Evolutionary conservation across 1,140 invertebrate genomes (phyloP).

Genomic region (Drosophila kurseongensis): DNA sequence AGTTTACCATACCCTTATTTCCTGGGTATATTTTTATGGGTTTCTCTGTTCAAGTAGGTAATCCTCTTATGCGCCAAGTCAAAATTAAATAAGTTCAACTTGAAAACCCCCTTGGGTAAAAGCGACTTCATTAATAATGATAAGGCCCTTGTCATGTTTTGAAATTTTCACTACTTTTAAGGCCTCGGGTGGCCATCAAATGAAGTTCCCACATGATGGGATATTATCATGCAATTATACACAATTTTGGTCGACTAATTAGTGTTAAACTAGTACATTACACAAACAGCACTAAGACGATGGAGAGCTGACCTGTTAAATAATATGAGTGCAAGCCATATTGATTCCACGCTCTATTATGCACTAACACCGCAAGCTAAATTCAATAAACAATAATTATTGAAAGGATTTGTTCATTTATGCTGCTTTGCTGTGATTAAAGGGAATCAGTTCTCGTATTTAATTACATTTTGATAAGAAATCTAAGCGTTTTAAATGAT

Average conservation of each 20-base stretch:
- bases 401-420: constrained; percentile 4
- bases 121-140: constrained; percentile 23
- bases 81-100: constrained; percentile 37
- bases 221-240: constrained; percentile 12
- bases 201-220: background rate
- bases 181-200: constrained; percentile 15
- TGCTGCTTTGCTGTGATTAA: background rate
- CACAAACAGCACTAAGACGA: background rate
- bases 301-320: background rate
- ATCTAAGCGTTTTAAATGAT: background rate
- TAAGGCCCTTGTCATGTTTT: constrained; percentile 20
- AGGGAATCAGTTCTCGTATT: background rate
- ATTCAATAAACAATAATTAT: background rate
- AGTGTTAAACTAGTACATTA: constrained; percentile 33
- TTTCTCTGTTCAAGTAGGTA: background rate
- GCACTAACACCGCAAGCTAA: background rate
- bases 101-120: constrained; percentile 10
- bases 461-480: background rate
- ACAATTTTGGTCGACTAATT: constrained; percentile 28
- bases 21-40: no score
- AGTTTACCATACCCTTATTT: no score
- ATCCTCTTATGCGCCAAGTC: constrained; percentile 24
- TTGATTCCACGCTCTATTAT: constrained; percentile 16
- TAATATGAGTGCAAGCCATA: background rate
- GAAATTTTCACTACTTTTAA: constrained; percentile 7